Conservation (phyloP, 2,113 vertebrate genomes). For the Eretmochelys imbricata region DNA sequence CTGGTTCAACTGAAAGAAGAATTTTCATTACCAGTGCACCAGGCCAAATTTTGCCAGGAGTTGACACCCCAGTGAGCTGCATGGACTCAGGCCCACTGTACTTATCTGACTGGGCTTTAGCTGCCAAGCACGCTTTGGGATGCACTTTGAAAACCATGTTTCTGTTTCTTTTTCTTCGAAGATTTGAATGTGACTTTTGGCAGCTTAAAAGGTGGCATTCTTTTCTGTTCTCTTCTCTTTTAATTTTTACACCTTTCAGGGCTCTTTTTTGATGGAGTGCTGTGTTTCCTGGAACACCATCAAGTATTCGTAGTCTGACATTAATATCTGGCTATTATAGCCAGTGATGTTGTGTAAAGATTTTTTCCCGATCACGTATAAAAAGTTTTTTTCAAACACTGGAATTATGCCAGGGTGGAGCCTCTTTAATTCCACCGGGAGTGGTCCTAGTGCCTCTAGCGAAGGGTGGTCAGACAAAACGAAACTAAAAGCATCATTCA, state of each 20-base stretch:
- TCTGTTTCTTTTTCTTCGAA: background rate
- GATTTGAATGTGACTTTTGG: background rate
- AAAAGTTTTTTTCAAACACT: background rate
- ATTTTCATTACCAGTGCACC: background rate
- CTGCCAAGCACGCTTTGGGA: too few species aligned
- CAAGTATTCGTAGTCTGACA: background rate
- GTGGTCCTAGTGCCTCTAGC: background rate
- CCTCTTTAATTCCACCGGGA: background rate
- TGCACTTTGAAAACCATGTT: background rate
- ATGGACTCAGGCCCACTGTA: background rate
- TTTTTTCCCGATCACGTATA: background rate
- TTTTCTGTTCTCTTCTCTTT: background rate
- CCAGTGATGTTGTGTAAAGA: background rate
- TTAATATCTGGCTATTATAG: background rate
- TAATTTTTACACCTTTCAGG: background rate
- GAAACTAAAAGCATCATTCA: background rate
- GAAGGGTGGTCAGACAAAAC: background rate
- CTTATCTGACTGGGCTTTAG: background rate
- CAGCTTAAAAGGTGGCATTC: background rate
- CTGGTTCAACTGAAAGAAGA: background rate
- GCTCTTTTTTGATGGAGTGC: background rate
- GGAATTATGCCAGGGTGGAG: background rate
- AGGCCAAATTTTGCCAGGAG: background rate
- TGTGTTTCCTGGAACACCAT: background rate
- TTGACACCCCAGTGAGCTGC: background rate